Evolutionary conservation across 2,797 vertebrate species (phyloP).

Genomic region (Takifugu ocellatus): DNA sequence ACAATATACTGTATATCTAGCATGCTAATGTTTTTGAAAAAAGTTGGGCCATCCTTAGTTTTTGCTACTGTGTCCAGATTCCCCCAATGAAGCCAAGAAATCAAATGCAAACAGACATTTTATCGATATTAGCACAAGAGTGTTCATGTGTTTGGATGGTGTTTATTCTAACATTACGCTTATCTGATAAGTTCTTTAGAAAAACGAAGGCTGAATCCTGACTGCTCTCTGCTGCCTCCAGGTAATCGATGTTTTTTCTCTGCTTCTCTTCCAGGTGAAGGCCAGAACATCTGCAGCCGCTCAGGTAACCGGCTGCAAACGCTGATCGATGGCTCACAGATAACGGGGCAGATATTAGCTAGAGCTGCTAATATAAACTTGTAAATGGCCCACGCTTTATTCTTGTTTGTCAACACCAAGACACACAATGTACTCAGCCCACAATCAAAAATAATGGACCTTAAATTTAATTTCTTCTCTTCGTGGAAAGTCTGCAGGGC

Average conservation of each 20-base stretch:
- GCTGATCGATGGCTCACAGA: conserved; percentile 10
- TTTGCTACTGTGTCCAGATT: no score
- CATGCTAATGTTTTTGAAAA: no score
- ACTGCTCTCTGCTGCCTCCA: conserved; percentile 17
- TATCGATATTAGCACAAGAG: no score
- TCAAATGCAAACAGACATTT: no score
- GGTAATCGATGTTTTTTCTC: conserved; percentile 28
- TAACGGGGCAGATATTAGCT: background rate
- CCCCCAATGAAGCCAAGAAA: no score
- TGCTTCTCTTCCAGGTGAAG: conserved; percentile 65
- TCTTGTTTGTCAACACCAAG: conserved; percentile 1
- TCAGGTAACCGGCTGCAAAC: conserved; percentile 56
- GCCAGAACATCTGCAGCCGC: conserved; percentile 59
- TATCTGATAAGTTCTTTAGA: background rate
- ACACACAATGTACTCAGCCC: conserved; percentile 1
- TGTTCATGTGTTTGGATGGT: background rate
- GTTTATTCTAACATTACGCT: background rate
- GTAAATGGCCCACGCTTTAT: background rate
- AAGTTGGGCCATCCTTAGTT: no score
- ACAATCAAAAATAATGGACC: conserved; percentile 18
- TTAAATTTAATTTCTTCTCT: conserved; percentile 22
- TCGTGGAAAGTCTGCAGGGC: conserved; percentile 11
- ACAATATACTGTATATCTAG: no score
- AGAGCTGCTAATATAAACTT: background rate
- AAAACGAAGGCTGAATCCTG: conserved; percentile 5